phyloP scores from a whole-genome alignment of 2,888 invertebrate species.

The Yponomeuta cagnagella region DNA sequence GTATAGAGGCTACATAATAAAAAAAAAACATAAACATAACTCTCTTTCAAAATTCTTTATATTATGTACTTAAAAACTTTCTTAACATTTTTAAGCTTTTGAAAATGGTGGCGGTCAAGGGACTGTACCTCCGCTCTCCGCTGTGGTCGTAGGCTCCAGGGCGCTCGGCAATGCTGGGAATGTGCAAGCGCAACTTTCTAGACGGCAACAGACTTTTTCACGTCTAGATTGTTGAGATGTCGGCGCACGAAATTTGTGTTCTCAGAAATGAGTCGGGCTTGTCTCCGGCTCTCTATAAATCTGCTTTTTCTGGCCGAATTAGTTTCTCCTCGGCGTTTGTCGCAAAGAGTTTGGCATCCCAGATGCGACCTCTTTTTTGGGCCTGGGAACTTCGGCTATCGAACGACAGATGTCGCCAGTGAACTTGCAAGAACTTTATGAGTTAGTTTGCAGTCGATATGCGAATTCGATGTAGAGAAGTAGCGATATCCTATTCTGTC shows the following conservation, averaged over 20 bases:
- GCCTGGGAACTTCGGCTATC: not conserved
- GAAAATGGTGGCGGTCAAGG: not conserved
- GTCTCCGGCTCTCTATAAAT: conserved; percentile 5
- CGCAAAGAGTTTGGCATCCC: not conserved
- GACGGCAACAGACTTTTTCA: conserved; percentile 13
- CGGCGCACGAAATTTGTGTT: conserved; percentile 13
- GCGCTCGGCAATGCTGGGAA: conserved; percentile 14
- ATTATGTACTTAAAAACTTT: too few species aligned
- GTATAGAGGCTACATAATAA: too few species aligned
- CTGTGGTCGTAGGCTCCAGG: conserved; percentile 7
- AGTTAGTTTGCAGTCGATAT: not conserved
- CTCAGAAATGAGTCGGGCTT: conserved; percentile 12
- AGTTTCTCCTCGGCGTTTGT: not conserved
- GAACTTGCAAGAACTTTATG: too few species aligned
- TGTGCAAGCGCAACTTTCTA: conserved; percentile 15
- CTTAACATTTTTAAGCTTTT: not conserved
- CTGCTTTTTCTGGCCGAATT: conserved; percentile 1
- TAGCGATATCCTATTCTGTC: too few species aligned
- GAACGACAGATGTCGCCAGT: not conserved
- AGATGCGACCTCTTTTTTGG: not conserved
- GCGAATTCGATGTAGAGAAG: not conserved
- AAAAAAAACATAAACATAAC: too few species aligned
- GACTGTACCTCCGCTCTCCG: conserved; percentile 4
- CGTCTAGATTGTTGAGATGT: conserved; percentile 14
- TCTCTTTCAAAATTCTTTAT: too few species aligned